Evolutionary conservation across 1,140 invertebrate genomes (phyloP).

Genomic region (Listronotus bonariensis): DNA sequence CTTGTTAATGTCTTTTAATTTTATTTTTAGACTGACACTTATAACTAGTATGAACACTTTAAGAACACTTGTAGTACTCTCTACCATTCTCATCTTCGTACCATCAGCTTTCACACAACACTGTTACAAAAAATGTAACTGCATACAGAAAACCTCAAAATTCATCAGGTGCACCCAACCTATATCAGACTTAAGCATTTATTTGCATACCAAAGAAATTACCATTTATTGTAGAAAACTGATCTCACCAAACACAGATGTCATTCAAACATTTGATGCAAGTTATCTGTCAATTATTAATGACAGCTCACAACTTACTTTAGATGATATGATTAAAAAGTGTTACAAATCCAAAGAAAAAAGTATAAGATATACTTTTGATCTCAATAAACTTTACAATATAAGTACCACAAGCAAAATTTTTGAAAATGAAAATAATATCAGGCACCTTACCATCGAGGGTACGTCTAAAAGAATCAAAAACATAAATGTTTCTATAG

Average conservation of each 20-base stretch:
- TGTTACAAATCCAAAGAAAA: slow-evolving; percentile 3
- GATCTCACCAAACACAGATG: background rate
- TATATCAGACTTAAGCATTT: background rate
- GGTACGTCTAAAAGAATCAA: background rate
- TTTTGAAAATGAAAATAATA: background rate
- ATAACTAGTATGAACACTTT: too few relatives aligned
- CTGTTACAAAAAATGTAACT: too few relatives aligned
- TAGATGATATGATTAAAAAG: slow-evolving; percentile 4
- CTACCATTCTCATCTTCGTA: too few relatives aligned
- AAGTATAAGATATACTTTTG: slow-evolving; percentile 4
- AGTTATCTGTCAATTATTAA: slow-evolving; percentile 5
- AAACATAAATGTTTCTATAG: too few relatives aligned
- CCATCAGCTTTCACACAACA: too few relatives aligned
- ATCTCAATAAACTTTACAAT: too few relatives aligned
- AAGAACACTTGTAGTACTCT: too few relatives aligned
- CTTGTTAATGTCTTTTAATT: too few relatives aligned
- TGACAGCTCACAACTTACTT: slow-evolving; percentile 12
- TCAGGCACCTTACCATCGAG: slow-evolving; percentile 4
- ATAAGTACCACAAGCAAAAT: background rate
- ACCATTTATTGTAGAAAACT: background rate
- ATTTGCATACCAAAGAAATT: slow-evolving; percentile 8
- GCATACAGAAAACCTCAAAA: too few relatives aligned
- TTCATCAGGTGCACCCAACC: too few relatives aligned
- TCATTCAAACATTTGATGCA: slow-evolving; percentile 10
- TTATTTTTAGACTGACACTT: too few relatives aligned